Base-by-base conservation (phyloP, 2,113 vertebrate species). In the Nothoprocta pentlandii region DNA sequence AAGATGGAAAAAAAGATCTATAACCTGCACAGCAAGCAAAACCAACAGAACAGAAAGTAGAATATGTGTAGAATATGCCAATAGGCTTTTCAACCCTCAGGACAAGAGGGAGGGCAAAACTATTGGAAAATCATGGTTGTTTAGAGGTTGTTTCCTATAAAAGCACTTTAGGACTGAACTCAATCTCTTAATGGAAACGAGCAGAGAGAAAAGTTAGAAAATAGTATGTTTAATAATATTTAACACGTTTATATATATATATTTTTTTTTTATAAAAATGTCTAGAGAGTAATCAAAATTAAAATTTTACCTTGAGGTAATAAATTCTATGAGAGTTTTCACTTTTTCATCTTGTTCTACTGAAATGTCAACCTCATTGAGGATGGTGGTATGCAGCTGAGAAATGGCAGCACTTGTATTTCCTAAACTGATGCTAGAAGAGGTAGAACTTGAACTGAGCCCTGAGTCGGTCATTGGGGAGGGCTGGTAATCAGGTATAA, bases 401-500 rank as follows among this genome's bases (percentile, higher is more conserved):
- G 99, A 98, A 92, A 99, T 96, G 96, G 98, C 98, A 32, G 98
- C 94, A 39, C 98, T 98, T 92, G 97, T 97, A 88, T 98, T 98
- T 83, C 99, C 99, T 64, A 99, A 98, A 95, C 99, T 99, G 97
- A 99, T 99, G 94, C 99, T 99, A 97, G 99, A 99, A 87, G 99
- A 99, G 73, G 99, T 99, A 98, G 99, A 99, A 97, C 99, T 99
- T 74, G 98, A 99, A 97, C 99, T 99, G 92, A 99, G 98, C 97
- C 99, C 99, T 63, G 99, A 99, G 98, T 99, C 99, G 4, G 99
- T 99, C 99, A 99, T 99, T 20, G 99, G 99, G 81, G 99, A 99
- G 53, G 99, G 98, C 98, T 99, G 99, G 98, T 98, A 99, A 71
- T 99, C 99, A 28, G 99, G 98, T 95, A 98, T 97, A 94, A 99